Percentiles rank a stretch among this genome's conserved stretches.
phyloP scores from a whole-genome alignment of 1,140 invertebrate species.

The Rhynchophorus ferrugineus region DNA sequence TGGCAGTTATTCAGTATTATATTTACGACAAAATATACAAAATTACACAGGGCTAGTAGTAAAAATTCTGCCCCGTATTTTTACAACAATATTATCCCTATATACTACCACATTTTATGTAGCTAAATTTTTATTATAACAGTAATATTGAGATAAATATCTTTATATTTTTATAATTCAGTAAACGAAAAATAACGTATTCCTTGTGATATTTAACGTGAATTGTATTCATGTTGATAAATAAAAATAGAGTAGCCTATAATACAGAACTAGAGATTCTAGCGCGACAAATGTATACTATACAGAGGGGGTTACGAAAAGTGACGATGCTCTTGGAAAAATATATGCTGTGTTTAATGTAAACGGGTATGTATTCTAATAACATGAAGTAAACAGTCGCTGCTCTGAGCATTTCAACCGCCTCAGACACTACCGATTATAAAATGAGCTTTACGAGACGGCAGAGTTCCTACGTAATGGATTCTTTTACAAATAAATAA shows the following conservation, averaged over 20 bases:
- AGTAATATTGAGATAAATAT: too few relatives aligned
- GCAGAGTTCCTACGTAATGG: background rate
- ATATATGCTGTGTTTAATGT: background rate
- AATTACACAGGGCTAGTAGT: constrained; percentile 8
- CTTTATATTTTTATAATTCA: background rate
- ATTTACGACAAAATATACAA: constrained; percentile 21
- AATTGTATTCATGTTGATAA: too few relatives aligned
- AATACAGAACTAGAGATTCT: too few relatives aligned
- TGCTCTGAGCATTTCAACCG: background rate
- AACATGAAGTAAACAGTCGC: too few relatives aligned
- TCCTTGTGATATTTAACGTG: too few relatives aligned
- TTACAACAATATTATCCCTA: constrained; percentile 1
- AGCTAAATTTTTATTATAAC: too few relatives aligned
- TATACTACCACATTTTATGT: constrained; percentile 1
- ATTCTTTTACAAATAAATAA: background rate
- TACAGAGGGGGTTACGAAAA: background rate
- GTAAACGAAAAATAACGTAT: too few relatives aligned
- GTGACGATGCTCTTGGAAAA: background rate
- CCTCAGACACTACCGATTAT: background rate
- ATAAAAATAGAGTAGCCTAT: too few relatives aligned
- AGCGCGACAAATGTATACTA: too few relatives aligned
- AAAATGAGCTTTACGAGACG: constrained; percentile 5
- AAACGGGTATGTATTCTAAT: too few relatives aligned
- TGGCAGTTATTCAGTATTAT: constrained; percentile 26
- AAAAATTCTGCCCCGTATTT: constrained; percentile 2